Evolutionary conservation across 2,113 vertebrate genomes (phyloP).

Genomic region (Ceyx margarethae): DNA sequence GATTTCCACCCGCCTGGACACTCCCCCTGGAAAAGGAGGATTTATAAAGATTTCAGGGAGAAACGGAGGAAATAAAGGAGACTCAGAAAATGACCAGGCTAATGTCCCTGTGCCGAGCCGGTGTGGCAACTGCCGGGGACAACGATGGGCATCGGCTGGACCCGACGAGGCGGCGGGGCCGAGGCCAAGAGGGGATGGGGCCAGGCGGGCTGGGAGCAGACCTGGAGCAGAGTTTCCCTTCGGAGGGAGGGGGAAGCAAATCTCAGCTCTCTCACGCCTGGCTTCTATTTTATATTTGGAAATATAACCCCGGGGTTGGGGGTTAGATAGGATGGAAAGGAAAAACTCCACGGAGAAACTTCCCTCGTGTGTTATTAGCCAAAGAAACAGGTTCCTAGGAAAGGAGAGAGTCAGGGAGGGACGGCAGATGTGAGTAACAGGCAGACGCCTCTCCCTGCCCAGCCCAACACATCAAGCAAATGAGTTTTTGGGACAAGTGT

Average conservation of each 20-base stretch:
- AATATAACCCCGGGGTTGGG: neutral
- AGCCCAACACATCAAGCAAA: neutral
- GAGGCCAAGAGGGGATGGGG: neutral
- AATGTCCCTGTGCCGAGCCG: slow-evolving; percentile 17
- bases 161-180: neutral
- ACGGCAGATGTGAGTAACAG: neutral
- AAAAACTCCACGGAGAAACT: neutral
- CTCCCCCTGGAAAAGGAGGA: slow-evolving; percentile 65
- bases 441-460: neutral
- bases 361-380: neutral
- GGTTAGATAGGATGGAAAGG: neutral
- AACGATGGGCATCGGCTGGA: neutral
- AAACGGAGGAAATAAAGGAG: slow-evolving; percentile 72
- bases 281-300: neutral
- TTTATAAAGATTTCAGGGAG: slow-evolving; percentile 66
- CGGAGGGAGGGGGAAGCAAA: neutral
- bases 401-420: neutral
- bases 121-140: neutral
- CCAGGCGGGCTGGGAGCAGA: neutral
- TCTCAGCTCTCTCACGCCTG: neutral
- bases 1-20: slow-evolving; percentile 85
- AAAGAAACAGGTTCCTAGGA: neutral
- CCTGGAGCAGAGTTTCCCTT: neutral
- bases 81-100: slow-evolving; percentile 43
- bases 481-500: fast-evolving